These are phyloP conservation scores for Oasisia sp. DNA, from an alignment of 2,888 invertebrate genomes.

Conservation along the genomic window DNA sequence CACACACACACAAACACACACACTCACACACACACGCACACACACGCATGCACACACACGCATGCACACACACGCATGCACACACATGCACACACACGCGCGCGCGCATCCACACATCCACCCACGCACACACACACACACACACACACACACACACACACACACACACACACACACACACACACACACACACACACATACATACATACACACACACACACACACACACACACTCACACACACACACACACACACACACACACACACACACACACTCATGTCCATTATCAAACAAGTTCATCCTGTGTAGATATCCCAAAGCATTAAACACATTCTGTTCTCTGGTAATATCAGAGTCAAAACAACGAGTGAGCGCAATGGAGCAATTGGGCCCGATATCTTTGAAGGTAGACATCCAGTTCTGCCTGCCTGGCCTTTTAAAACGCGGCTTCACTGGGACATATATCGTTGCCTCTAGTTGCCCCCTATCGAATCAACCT, in stretches of 20 bases:
- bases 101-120: neutral
- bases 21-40: neutral
- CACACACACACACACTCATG: neutral
- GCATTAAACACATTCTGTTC: too few relatives aligned
- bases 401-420: too few relatives aligned
- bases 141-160: neutral
- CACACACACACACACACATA: neutral
- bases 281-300: too few relatives aligned
- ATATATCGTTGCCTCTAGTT: too few relatives aligned
- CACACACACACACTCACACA: neutral
- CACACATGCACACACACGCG: neutral
- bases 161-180: neutral
- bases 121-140: too few relatives aligned
- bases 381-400: too few relatives aligned
- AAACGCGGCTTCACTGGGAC: too few relatives aligned
- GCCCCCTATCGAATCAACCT: too few relatives aligned
- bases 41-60: neutral
- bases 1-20: neutral
- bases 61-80: neutral
- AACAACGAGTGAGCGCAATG: too few relatives aligned
- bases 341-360: too few relatives aligned
- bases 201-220: neutral
- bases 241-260: neutral
- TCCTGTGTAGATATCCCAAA: too few relatives aligned
- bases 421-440: too few relatives aligned